Base-by-base conservation (phyloP, 2,888 invertebrate genomes). In the Fragum fragum region DNA sequence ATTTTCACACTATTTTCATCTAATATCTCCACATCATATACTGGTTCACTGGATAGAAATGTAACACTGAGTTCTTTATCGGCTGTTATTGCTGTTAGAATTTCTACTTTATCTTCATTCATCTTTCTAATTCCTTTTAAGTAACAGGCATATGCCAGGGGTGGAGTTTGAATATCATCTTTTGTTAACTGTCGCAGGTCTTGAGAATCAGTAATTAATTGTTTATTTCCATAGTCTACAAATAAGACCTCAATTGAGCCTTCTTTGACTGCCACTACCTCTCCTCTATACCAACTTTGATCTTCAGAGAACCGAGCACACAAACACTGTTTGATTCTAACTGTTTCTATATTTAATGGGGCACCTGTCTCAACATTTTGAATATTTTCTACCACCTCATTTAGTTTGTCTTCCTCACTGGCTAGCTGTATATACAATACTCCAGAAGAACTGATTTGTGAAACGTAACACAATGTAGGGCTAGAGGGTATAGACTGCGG, bases 241-340 rank as follows among this genome's bases (percentile, higher is more conserved):
- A 91, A 92, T 42, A 87, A 71, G 0, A 89, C 88, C n/a, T 83
- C 84, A n/a, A 86, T 79, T 9, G 79, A 78, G 2, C 47, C 88
- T 1, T 93, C 94, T 26, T 94, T 92, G 1, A 95, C 91, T 59
- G 96, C 95, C 7, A 90, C 89, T 26, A 97, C 95, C 5, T 95
- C 89, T 3, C 95, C 96, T 81, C 97, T 95, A 92, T 97, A 97
- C 97, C 97, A 97, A 26, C 94, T 91, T 0, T 95, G 95, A 91
- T 97, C 97, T 76, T 95, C 96, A 0, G 95, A 94, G 88, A 95
- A 97, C 42, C 95, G 93, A 39, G 96, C 96, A 83, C 88, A 84
- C n/a, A 88, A 76, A 29, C 75, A 68, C 73, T 86, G 42, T 72
- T 84, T 72, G 87, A 42, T 68, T 73, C 90, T 90, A 6, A 79